These are phyloP conservation scores for Beaufortia kweichowensis DNA, from an alignment of 2,113 vertebrate genomes.

Conservation along the genomic window DNA sequence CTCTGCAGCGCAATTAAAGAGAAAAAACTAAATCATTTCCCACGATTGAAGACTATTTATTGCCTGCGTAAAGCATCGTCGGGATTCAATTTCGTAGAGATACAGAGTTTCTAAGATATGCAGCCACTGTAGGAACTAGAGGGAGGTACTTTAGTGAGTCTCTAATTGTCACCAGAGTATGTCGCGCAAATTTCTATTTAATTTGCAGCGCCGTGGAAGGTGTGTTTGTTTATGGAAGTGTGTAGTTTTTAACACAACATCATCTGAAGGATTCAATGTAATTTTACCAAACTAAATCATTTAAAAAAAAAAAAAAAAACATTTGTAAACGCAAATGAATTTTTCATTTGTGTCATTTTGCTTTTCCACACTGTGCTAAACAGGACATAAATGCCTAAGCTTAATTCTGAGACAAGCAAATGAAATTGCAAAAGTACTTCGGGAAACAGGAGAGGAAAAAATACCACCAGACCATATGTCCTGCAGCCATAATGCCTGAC, in stretches of 20 bases:
- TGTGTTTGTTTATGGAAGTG: conserved; percentile 14
- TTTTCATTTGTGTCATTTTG: conserved; percentile 30
- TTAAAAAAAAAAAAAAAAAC: conserved; percentile 54
- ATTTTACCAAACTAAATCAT: conserved; percentile 61
- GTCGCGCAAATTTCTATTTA: conserved; percentile 54
- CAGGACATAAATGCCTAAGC: conserved; percentile 2
- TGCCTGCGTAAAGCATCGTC: conserved; percentile 37
- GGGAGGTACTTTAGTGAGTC: conserved; percentile 61
- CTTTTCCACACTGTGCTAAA: background rate
- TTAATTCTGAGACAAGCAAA: conserved; percentile 50
- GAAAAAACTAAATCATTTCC: conserved; percentile 46
- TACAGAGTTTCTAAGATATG: conserved; percentile 46
- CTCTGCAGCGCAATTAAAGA: conserved; percentile 71
- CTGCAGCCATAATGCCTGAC: conserved; percentile 19
- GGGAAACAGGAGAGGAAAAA: conserved; percentile 36
- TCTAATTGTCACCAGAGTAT: conserved; percentile 59
- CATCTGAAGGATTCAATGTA: conserved; percentile 61
- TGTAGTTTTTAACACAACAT: conserved; percentile 65
- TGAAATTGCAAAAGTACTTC: conserved; percentile 48
- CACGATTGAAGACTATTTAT: conserved; percentile 33
- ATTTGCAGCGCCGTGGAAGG: conserved; percentile 52
- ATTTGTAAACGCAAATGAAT: conserved; percentile 57
- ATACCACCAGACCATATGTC: background rate
- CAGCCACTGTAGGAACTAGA: conserved; percentile 52
- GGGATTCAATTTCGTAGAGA: conserved; percentile 34